Base-by-base conservation (phyloP, 2,797 vertebrate genomes). In the Pogonophryne albipinna region DNA sequence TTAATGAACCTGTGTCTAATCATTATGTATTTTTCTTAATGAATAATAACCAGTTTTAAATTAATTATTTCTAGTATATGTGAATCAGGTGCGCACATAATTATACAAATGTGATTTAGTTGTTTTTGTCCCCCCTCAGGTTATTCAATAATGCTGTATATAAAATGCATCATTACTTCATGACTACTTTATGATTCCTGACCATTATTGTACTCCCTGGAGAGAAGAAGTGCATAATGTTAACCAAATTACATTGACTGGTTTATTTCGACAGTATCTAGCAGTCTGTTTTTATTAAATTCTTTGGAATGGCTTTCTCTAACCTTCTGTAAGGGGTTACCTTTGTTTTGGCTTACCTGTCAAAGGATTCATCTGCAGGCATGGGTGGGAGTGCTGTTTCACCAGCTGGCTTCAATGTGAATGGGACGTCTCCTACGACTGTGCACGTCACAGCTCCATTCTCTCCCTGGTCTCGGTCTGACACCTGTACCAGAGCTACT, bases 401-500 rank as follows among this genome's bases (percentile, higher is more conserved):
- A 2, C 97, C 97, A 47, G 98, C 98, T 0, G 98, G 97, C 85
- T 98, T 99, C 61, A 99, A 91, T n/a, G 98, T 98, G 89, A 99
- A 99, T 3, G 98, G 98, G 63, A 99, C 98, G 0, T 99, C 98
- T 0, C 98, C 98, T 17, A 99, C 98, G 47, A 99, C 97, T 0
- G 98, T 99, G 76, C 98, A 99, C 2, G 98, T 99, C 79, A 99
- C 97, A 8, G 96, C 97, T 0, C 98, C 98, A 0, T 99, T 99
- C 90, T 98, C 97, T 6, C 97, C 98, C 66, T 98, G 97, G 88
- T 99, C 98, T 7, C 97, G 80, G 82, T 99, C 98, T 0, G 97
- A 99, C 79, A 99, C 98, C 79, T 99, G 98, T 19, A 99, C 97
- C 84, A 99, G 82, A 0, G 98, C 98, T 0, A 99, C 96, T 0